Evolutionary conservation across 2,113 vertebrate species (phyloP), one percentile per base, ranked within the genome.

Genomic region (Hucho hucho): DNA sequence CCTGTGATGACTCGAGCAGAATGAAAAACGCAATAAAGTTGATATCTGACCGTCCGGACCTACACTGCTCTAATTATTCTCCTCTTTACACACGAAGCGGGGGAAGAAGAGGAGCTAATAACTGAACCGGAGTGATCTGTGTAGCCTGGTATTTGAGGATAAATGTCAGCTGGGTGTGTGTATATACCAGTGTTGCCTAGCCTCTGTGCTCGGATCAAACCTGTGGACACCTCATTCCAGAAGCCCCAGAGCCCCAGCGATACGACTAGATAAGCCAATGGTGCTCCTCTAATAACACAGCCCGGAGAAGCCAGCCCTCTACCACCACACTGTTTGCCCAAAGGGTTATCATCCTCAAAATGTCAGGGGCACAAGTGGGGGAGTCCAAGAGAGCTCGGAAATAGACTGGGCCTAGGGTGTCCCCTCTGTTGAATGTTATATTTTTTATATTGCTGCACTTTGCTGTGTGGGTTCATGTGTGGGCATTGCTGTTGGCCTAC

Each of bases 61-160:
- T 22, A 47, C 61, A 63, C 67, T 59, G 68, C 64, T 82, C 76
- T 82, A 82, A 82, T 82, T 82, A 82, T 70, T 53, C 79, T 77
- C 75, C 47, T 76, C 69, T 76, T 76, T 76, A 26, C 43, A 72
- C 80, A 75, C 64, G 11, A 61, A 5, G 4, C 69, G 64, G 9
- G 70, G 67, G 58, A 61, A 61, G 58, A 59, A 67, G 58, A 61
- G 16, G n/a, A 59, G 73, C 64, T 75, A 82, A 78, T 78, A 78
- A 78, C 66, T 46, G 49, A 53, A 53, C 49, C 16, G 16, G 29
- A 69, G 56, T 49, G 24, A 64, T 4, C 37, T 56, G 28, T 46
- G 26, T 72, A 53, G 64, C 32, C 29, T 79, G 77, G 59, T 70
- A 79, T 77, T 80, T 83, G 70, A 77, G 75, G 72, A 76, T 80